Base-by-base conservation (phyloP, 2,113 vertebrate species). In the Gila orcuttii region DNA sequence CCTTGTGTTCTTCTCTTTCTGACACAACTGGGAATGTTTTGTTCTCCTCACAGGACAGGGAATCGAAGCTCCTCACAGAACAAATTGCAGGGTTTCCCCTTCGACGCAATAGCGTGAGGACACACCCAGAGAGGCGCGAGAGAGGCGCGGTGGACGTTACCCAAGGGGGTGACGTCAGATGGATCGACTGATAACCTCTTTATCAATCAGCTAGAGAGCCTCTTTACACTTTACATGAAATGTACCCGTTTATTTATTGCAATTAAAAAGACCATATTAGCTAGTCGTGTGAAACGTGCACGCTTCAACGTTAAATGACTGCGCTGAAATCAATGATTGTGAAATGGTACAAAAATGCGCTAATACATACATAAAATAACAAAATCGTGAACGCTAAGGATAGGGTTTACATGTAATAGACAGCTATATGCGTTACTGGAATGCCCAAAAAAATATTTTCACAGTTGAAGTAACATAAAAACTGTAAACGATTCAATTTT, bases 11-110 rank as follows among this genome's bases (percentile, higher is more conserved):
- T 6, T 82, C 62, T 21, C 21, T 82, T 31, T 68, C 60, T 68
- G n/a, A 7, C 31, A 39, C 50, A 39, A 66, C 28, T 5, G 25
- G 12, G 19, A 2, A 25, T 23, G 77, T 36, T 15, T 66, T 91
- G 89, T 85, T 90, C 91, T 94, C 90, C 76, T 91, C 92, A 90
- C 91, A 92, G 92, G 90, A 93, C 91, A 92, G 88, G 88, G 50
- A 84, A 88, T 33, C 89, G 88, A 87, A 88, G 91, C 89, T 90
- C 88, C 74, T 90, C 87, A 81, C 83, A 84, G 91, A 86, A 85
- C 71, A 90, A 90, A 92, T 85, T 90, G 92, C 89, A 91, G 94
- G 93, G 94, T 93, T 93, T 89, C 91, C 94, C 89, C 89, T 90
- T 92, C 89, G 89, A 93, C 86, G 90, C 92, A 93, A 90, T 91